These are phyloP conservation scores for Panurus biarmicus DNA, from an alignment of 2,113 vertebrate species.

Conservation along the genomic window DNA sequence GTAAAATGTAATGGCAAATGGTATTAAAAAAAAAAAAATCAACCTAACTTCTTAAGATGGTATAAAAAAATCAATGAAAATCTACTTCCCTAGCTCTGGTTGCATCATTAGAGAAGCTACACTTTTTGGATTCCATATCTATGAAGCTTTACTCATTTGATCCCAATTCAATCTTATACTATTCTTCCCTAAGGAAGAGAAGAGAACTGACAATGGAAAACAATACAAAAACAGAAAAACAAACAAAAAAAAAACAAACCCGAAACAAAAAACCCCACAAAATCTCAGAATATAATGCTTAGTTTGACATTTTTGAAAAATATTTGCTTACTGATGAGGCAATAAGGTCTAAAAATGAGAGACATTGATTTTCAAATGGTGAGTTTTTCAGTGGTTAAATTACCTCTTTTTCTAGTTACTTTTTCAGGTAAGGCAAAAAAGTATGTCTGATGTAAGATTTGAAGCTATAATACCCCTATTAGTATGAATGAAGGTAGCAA, in stretches of 20 bases:
- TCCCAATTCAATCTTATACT: not conserved
- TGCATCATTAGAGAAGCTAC: not conserved
- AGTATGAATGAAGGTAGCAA: not conserved
- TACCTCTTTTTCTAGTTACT: not conserved
- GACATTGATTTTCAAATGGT: not conserved
- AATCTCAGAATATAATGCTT: not conserved
- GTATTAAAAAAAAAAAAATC: not conserved
- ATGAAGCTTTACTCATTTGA: not conserved
- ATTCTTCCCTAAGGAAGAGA: not conserved
- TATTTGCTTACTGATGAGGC: not conserved
- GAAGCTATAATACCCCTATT: not conserved
- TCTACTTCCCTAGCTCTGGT: not conserved
- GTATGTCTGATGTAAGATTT: not conserved
- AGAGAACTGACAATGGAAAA: not conserved
- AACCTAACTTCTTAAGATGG: not conserved
- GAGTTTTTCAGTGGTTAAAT: not conserved
- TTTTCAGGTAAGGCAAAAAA: not conserved
- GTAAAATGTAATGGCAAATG: not conserved
- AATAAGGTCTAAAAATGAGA: not conserved
- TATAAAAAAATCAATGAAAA: slow-evolving; percentile 24
- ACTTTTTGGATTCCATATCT: not conserved
- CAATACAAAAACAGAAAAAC: not conserved
- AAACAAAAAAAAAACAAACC: not conserved
- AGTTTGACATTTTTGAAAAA: not conserved
- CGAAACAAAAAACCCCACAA: not conserved